A percentile compares a stretch with the other conserved stretches of the same genome.
These are phyloP conservation scores for Hyphantria cunea DNA, from an alignment of 1,140 invertebrate species.

Conservation along the genomic window DNA sequence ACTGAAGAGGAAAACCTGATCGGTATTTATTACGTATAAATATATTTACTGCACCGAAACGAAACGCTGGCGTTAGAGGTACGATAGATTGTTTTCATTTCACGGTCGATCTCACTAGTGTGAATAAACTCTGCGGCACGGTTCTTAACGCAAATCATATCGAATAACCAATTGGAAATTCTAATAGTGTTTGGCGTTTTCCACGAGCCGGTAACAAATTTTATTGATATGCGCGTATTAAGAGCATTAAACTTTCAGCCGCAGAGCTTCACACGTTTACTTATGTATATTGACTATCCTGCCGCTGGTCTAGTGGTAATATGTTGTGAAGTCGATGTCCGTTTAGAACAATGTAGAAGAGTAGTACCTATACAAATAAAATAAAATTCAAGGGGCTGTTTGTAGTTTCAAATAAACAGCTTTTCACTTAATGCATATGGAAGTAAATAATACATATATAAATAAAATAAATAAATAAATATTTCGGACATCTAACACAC, in stretches of 20 bases:
- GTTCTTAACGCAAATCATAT: constrained; percentile 46
- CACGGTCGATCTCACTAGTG: constrained; percentile 51
- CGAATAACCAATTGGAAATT: constrained; percentile 38
- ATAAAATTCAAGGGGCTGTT: too few species aligned
- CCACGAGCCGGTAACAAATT: constrained; percentile 18
- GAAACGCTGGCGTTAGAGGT: constrained; percentile 34
- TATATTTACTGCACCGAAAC: constrained; percentile 22
- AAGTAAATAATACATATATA: too few species aligned
- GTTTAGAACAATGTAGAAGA: too few species aligned
- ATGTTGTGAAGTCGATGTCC: too few species aligned
- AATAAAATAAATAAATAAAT: too few species aligned
- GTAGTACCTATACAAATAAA: too few species aligned
- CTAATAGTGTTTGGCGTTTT: constrained; percentile 33
- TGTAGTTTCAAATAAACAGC: too few species aligned
- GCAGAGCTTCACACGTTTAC: not conserved
- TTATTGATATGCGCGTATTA: constrained; percentile 16
- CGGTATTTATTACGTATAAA: constrained; percentile 15
- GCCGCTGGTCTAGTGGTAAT: too few species aligned
- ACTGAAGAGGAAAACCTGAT: constrained; percentile 23
- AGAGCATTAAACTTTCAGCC: too few species aligned
- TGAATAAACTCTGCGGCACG: constrained; percentile 47
- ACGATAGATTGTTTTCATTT: constrained; percentile 46
- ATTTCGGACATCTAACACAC: too few species aligned
- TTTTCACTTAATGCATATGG: too few species aligned
- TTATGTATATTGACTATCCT: not conserved